Percentiles rank a stretch among this genome's conserved stretches.
These are phyloP conservation scores for Oxycera nigricornis DNA, from an alignment of 2,888 invertebrate species.

Conservation along the genomic window DNA sequence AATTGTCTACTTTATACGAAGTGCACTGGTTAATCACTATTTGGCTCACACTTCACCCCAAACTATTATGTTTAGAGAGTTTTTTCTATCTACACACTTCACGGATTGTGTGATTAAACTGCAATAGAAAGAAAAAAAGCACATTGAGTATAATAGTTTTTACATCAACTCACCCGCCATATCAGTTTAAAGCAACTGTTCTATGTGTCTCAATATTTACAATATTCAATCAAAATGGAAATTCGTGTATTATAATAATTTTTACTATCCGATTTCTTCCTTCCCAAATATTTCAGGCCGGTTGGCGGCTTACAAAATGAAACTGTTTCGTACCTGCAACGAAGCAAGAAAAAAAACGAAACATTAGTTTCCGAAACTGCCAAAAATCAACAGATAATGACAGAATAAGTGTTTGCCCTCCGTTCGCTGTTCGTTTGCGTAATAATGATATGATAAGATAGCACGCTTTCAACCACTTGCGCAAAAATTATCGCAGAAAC, in stretches of 20 bases:
- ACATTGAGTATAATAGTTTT: constrained; percentile 17
- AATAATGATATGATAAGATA: no score
- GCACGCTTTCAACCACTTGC: no score
- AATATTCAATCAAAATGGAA: not conserved
- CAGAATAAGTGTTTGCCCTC: no score
- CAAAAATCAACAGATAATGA: no score
- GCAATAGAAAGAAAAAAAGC: constrained; percentile 24
- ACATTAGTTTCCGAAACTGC: no score
- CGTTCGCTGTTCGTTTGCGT: no score
- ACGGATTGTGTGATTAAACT: not conserved
- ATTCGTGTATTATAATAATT: not conserved
- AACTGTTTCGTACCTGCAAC: constrained; percentile 17
- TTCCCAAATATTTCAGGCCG: not conserved
- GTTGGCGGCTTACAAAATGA: not conserved
- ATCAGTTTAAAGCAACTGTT: not conserved
- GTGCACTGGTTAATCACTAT: not conserved
- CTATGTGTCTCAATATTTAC: constrained; percentile 13
- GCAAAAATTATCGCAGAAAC: no score
- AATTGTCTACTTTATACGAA: not conserved
- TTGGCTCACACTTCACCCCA: not conserved
- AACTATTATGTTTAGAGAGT: no score
- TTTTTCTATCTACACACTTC: no score
- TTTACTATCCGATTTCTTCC: not conserved
- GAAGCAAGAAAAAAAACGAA: not conserved
- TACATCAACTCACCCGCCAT: constrained; percentile 30